Percentiles rank a stretch among this genome's conserved stretches.
phyloP scores from a whole-genome alignment of 1,140 invertebrate genomes.

The Cyphomyrmex costatus region DNA sequence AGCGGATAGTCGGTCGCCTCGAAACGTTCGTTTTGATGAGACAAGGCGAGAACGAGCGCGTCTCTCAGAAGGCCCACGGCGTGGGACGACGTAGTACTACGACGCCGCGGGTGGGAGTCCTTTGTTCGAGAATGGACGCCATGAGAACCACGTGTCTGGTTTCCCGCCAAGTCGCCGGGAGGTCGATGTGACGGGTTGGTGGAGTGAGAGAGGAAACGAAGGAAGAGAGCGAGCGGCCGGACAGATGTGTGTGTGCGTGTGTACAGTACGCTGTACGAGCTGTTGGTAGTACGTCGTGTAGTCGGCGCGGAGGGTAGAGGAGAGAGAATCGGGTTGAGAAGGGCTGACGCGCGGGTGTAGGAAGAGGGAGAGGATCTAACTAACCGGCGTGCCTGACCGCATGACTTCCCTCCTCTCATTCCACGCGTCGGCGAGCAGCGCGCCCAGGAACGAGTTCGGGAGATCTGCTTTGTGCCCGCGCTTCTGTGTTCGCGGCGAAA shows the following conservation, averaged over 20 bases:
- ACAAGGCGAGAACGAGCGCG: constrained; percentile 10
- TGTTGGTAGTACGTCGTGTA: constrained; percentile 21
- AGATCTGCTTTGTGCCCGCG: constrained; percentile 63
- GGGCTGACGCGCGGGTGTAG: constrained; percentile 13
- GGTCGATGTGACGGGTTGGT: constrained; percentile 21
- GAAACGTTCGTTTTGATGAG: constrained; percentile 32
- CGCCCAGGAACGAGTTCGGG: constrained; percentile 65
- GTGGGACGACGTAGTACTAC: constrained; percentile 71
- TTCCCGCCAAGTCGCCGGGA: constrained; percentile 75
- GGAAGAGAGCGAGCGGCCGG: neutral
- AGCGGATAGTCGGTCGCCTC: constrained; percentile 35
- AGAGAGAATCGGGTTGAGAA: constrained; percentile 24
- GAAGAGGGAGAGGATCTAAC: constrained; percentile 60
- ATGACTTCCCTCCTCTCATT: constrained; percentile 73
- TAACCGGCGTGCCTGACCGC: constrained; percentile 70
- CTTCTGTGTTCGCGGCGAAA: constrained; percentile 48
- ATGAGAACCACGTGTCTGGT: constrained; percentile 79
- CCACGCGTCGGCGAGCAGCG: constrained; percentile 44
- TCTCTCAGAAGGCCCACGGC: constrained; percentile 19
- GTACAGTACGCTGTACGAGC: constrained; percentile 3
- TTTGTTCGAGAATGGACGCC: constrained; percentile 75
- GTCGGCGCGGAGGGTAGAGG: neutral
- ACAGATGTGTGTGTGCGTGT: neutral
- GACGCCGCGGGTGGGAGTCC: constrained; percentile 57
- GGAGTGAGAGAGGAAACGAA: constrained; percentile 14